Evolutionary conservation across 1,140 invertebrate species (phyloP).

Genomic region (Sycophila sp.): DNA sequence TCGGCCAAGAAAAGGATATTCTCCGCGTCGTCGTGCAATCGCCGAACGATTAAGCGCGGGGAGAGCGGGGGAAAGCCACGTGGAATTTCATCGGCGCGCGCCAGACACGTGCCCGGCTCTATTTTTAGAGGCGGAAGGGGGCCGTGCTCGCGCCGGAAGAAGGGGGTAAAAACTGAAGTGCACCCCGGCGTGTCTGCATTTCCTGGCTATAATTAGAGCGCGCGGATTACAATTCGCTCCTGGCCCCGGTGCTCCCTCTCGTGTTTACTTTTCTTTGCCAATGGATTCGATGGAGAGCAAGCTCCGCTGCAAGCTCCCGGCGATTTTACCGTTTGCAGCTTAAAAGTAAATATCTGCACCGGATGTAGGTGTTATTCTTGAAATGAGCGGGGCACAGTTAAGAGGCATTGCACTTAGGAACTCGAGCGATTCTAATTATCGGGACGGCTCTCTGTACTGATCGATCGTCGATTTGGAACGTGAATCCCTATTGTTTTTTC

Average conservation of each 20-base stretch:
- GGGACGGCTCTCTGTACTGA: not conserved
- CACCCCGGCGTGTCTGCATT: conserved; percentile 31
- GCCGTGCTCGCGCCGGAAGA: conserved; percentile 17
- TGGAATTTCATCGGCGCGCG: conserved; percentile 37
- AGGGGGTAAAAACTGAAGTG: conserved; percentile 35
- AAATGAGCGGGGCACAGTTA: not conserved
- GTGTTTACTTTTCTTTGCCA: no score
- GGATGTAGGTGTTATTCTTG: not conserved
- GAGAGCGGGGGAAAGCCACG: no score
- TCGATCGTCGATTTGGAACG: conserved; percentile 29
- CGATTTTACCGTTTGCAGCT: no score
- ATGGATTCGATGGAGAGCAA: no score
- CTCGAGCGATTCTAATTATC: conserved; percentile 17
- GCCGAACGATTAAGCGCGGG: no score
- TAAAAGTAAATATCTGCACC: not conserved
- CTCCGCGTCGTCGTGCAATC: no score
- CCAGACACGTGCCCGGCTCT: conserved; percentile 32
- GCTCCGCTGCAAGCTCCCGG: no score
- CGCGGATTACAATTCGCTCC: no score
- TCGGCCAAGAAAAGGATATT: no score
- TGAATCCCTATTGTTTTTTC: not conserved
- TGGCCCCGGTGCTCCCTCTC: no score
- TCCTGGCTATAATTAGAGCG: conserved; percentile 27
- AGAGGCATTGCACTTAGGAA: not conserved
- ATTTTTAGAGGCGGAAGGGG: conserved; percentile 19